phyloP scores from a whole-genome alignment of 1,140 invertebrate genomes.

The Drosophila eugracilis region DNA sequence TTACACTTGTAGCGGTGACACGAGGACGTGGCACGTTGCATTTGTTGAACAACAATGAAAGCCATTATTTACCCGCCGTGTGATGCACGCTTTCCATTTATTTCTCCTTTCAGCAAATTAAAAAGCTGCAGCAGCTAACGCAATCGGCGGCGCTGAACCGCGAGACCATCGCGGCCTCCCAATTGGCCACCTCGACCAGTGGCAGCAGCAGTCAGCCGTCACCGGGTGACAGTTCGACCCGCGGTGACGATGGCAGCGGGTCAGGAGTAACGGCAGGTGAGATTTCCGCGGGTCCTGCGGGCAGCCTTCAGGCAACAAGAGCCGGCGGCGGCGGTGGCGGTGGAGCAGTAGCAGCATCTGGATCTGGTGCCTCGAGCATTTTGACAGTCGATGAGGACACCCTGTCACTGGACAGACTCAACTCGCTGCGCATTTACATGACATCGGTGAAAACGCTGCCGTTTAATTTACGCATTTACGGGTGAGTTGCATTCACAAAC shows the following conservation, averaged over 20 bases:
- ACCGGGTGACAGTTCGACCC: constrained; percentile 62
- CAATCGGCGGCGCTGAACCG: constrained; percentile 83
- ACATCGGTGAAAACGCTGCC: constrained; percentile 83
- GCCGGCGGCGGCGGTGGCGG: constrained; percentile 20
- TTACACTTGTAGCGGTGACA: too few species aligned
- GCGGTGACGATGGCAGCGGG: constrained; percentile 45
- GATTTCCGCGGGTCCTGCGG: constrained; percentile 29
- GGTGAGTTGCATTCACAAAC: constrained; percentile 69
- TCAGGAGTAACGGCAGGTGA: constrained; percentile 11
- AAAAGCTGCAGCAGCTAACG: constrained; percentile 84
- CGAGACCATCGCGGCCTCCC: constrained; percentile 84
- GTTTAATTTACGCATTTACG: constrained; percentile 84
- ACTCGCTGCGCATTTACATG: constrained; percentile 83
- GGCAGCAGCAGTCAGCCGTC: constrained; percentile 47
- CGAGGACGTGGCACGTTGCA: too few species aligned
- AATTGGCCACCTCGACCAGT: constrained; percentile 83
- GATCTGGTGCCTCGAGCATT: constrained; percentile 55
- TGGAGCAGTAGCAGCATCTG: background rate
- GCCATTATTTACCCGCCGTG: constrained; percentile 18
- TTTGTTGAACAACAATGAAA: too few species aligned
- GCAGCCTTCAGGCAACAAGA: constrained; percentile 55
- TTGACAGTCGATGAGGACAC: constrained; percentile 82
- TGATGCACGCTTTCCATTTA: constrained; percentile 15
- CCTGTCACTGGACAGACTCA: constrained; percentile 79
- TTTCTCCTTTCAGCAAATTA: constrained; percentile 79